A percentile compares a stretch with the other conserved stretches of the same genome.
These are phyloP conservation scores for Motacilla tschutschensis DNA, from an alignment of 2,113 vertebrate species.

Conservation along the genomic window DNA sequence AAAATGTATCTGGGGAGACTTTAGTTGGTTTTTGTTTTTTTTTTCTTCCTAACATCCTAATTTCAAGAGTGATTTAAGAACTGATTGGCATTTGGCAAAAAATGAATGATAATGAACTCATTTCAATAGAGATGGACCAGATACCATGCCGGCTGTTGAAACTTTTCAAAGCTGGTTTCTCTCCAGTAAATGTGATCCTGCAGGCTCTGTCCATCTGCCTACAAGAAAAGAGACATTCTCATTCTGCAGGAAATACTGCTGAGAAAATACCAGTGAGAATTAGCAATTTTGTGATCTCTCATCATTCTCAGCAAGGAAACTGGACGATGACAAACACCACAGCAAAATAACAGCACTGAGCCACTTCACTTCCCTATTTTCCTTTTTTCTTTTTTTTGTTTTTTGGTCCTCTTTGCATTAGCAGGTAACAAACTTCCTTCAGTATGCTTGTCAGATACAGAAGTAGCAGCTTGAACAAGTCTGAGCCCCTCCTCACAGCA, in stretches of 20 bases:
- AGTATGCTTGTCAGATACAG: background rate
- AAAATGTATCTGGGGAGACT: constrained; percentile 2
- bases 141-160: constrained; percentile 68
- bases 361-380: background rate
- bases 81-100: constrained; percentile 77
- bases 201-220: constrained; percentile 77
- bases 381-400: background rate
- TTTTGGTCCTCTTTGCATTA: background rate
- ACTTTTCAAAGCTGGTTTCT: constrained; percentile 76
- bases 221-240: constrained; percentile 43
- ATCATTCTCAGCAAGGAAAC: constrained; percentile 42
- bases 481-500: background rate
- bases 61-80: constrained; percentile 71
- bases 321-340: background rate
- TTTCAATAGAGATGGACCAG: constrained; percentile 73
- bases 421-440: background rate
- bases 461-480: background rate
- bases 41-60: background rate
- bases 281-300: constrained; percentile 43
- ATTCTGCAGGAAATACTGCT: constrained; percentile 17
- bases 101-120: constrained; percentile 72
- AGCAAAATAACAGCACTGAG: background rate
- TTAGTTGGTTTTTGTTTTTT: background rate
- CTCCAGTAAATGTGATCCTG: constrained; percentile 71
- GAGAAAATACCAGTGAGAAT: constrained; percentile 57